Conservation (phyloP, 2,113 vertebrate species). For the Nannobrachium achirus region DNA sequence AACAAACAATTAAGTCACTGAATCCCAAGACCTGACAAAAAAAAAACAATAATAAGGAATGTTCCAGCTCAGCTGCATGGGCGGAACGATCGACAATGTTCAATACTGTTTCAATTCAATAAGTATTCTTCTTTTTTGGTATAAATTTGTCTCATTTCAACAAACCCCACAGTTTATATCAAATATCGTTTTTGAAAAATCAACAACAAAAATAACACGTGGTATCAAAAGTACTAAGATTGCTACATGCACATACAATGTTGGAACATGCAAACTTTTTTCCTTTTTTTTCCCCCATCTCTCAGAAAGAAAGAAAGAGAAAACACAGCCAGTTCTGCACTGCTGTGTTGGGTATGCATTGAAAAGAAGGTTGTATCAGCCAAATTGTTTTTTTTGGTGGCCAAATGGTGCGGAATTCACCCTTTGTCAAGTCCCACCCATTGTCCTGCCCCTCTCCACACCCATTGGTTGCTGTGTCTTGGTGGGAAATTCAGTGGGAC, state of each 20-base stretch:
- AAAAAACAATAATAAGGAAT: constrained; percentile 41
- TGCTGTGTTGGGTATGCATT: constrained; percentile 82
- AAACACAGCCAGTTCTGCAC: constrained; percentile 85
- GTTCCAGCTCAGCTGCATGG: constrained; percentile 80
- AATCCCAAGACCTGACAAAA: constrained; percentile 80
- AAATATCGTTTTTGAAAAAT: constrained; percentile 98
- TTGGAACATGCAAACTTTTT: constrained; percentile 93
- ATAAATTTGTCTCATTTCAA: constrained; percentile 87
- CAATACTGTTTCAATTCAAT: constrained; percentile 75
- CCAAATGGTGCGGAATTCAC: constrained; percentile 73
- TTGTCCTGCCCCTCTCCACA: too few relatives aligned
- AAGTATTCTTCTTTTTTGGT: constrained; percentile 74
- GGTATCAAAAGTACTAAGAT: constrained; percentile 95
- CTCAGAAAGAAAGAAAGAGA: constrained; percentile 61
- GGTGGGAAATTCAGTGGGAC: too few relatives aligned
- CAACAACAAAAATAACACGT: constrained; percentile 88
- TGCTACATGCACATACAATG: constrained; percentile 91
- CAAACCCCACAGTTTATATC: constrained; percentile 91
- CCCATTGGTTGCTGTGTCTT: too few relatives aligned
- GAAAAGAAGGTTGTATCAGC: constrained; percentile 76
- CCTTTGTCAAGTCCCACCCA: too few relatives aligned
- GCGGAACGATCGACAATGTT: constrained; percentile 71
- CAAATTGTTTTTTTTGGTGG: constrained; percentile 83
- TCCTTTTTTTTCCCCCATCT: constrained; percentile 42
- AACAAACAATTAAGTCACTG: constrained; percentile 85